Evolutionary conservation across 2,888 invertebrate species (phyloP).

Genomic region (Muschampia plurimacula): DNA sequence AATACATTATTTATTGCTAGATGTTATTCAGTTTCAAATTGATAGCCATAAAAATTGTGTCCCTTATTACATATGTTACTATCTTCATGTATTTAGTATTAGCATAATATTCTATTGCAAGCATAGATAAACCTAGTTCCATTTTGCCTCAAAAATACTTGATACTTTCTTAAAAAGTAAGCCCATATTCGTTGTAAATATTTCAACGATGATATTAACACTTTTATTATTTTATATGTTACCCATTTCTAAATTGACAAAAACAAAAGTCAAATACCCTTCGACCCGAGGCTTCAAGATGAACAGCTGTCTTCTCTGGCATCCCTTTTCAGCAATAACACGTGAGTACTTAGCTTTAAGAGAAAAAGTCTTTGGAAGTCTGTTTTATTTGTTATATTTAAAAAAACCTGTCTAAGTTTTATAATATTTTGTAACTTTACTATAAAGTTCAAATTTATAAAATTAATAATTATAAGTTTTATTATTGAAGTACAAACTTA

Average conservation of each 20-base stretch:
- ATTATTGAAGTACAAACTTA: no score
- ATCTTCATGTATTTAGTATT: slow-evolving; percentile 22
- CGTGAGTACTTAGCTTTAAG: slow-evolving; percentile 78
- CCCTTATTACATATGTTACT: slow-evolving; percentile 25
- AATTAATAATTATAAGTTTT: no score
- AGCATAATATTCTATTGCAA: background rate
- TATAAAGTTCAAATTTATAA: no score
- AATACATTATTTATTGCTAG: slow-evolving; percentile 28
- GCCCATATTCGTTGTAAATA: slow-evolving; percentile 60
- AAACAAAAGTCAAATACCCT: slow-evolving; percentile 84
- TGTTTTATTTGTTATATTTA: background rate
- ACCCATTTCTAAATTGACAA: slow-evolving; percentile 86
- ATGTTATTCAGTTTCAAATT: background rate
- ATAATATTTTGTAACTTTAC: no score
- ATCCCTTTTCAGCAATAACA: slow-evolving; percentile 59
- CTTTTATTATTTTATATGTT: slow-evolving; percentile 86
- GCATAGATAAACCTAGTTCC: background rate
- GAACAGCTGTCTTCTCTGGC: slow-evolving; percentile 57
- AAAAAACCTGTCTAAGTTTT: background rate
- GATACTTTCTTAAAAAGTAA: slow-evolving; percentile 44
- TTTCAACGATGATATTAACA: slow-evolving; percentile 85
- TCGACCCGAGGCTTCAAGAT: slow-evolving; percentile 68
- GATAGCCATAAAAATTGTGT: background rate
- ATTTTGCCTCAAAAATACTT: background rate
- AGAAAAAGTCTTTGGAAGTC: slow-evolving; percentile 28